Evolutionary conservation across 2,113 vertebrate species (phyloP).

Genomic region (Tichodroma muraria): DNA sequence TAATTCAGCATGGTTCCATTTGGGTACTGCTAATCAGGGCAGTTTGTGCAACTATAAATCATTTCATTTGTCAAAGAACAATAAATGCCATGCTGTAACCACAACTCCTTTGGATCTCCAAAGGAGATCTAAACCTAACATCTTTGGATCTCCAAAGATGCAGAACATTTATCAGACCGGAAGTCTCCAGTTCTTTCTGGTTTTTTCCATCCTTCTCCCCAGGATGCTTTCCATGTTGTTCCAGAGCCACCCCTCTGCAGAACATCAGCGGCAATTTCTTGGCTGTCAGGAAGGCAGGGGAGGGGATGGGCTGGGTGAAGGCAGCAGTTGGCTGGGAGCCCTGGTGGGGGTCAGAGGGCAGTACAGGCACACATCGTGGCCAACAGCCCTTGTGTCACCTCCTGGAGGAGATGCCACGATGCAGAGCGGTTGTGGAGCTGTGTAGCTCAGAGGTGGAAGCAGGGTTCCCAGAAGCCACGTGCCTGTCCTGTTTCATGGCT

Average conservation of each 20-base stretch:
- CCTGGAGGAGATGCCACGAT: rapidly evolving
- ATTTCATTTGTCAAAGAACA: not conserved
- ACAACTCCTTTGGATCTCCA: not conserved
- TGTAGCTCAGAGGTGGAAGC: not conserved
- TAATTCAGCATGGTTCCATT: not conserved
- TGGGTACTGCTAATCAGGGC: not conserved
- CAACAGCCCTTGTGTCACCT: not conserved
- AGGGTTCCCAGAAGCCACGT: not conserved
- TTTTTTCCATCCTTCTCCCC: not conserved
- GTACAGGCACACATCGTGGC: rapidly evolving
- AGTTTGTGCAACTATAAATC: not conserved
- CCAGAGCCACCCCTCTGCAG: not conserved
- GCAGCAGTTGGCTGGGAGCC: not conserved
- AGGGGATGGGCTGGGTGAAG: not conserved
- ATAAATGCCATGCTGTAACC: not conserved
- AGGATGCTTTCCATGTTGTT: not conserved
- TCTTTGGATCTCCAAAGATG: not conserved
- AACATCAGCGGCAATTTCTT: not conserved
- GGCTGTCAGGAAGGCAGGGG: not conserved
- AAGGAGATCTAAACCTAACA: no score
- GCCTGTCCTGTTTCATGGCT: not conserved
- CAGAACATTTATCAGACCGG: not conserved
- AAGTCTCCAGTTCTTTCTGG: not conserved
- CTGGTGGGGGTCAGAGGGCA: not conserved
- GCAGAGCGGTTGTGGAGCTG: rapidly evolving